Evolutionary conservation across 2,113 vertebrate genomes (phyloP).

Genomic region (Nycticorax nycticorax): DNA sequence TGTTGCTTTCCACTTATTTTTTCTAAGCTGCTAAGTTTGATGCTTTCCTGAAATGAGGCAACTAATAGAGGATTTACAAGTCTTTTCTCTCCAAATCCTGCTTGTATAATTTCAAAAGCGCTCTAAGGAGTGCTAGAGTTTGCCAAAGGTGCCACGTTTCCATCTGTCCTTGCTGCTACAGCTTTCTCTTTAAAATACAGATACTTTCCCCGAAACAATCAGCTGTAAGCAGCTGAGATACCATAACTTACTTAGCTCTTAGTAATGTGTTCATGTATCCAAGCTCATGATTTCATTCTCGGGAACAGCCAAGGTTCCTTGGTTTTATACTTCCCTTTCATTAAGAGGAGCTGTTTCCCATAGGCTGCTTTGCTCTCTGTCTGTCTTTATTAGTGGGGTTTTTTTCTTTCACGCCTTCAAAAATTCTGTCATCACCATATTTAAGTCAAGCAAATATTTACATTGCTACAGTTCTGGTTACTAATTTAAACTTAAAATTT

Average conservation of each 20-base stretch:
- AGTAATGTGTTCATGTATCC: fast-evolving
- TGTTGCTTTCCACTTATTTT: background rate
- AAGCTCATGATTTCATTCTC: background rate
- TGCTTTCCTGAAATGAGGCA: background rate
- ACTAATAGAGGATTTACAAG: background rate
- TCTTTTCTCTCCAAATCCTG: background rate
- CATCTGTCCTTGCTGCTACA: background rate
- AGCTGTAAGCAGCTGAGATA: background rate
- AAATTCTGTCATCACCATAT: background rate
- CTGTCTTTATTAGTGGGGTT: fast-evolving
- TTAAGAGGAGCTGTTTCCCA: background rate
- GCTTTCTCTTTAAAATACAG: background rate
- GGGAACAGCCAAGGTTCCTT: background rate
- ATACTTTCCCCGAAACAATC: background rate
- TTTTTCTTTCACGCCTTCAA: background rate
- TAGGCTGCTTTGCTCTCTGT: background rate
- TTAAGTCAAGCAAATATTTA: background rate
- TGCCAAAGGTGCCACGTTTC: background rate
- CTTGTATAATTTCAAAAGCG: background rate
- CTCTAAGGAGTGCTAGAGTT: background rate
- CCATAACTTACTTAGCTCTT: background rate
- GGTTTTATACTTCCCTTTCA: background rate
- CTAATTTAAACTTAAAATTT: background rate
- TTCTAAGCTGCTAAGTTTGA: background rate
- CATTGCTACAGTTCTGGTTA: background rate